Base-by-base conservation (phyloP, 1,140 invertebrate species). In the Geopemphigus sp. region DNA sequence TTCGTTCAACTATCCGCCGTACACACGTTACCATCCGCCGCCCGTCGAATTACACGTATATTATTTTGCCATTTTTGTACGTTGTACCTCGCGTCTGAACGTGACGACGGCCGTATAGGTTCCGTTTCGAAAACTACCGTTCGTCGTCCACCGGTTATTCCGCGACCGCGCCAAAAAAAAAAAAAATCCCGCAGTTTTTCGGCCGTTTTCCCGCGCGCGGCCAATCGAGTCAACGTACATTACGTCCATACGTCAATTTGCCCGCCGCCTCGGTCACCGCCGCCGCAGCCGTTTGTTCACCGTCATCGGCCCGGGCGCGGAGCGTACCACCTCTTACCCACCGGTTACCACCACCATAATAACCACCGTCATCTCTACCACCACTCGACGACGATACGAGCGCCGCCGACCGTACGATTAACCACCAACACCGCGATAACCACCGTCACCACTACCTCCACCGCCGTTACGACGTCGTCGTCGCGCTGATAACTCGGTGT, bases 51-150 rank as follows among this genome's bases (percentile, higher is more conserved):
- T 47, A 68, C 64, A 68, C 64, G 64, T 68, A 68, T 68, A 47
- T 47, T 24, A 68, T 68, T 68, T 47, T n/a, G 64, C n/a, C 47
- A 24, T 68, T 47, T 47, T 68, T 68, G 64, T 68, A 68, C 64
- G 64, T 68, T 68, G 64, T 68, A 68, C 64, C 39, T 11, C n/a
- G n/a, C 56, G 56, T 10, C 1, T n/a, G 26, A 5, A 45, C 14
- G 57, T 45, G 11, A 59, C n/a, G 12, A 24, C 14, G 5, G 59
- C 17, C 14, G 15, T 17, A 8, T 45, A 45, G 39, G 39, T 45
- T 5, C 39, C 39, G n/a, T 19, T 17, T 10, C 5, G 8, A 17
- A 61, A 56, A 26, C 17, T 2, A 1, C 24, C 22, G 26, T 15
- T 15, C 29, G 6, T 61, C 11, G 11, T 45, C 5, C 10, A 24